A percentile compares a stretch with the other conserved stretches of the same genome.
phyloP scores from a whole-genome alignment of 2,888 invertebrate species.

The Amblyteles armatorius region DNA sequence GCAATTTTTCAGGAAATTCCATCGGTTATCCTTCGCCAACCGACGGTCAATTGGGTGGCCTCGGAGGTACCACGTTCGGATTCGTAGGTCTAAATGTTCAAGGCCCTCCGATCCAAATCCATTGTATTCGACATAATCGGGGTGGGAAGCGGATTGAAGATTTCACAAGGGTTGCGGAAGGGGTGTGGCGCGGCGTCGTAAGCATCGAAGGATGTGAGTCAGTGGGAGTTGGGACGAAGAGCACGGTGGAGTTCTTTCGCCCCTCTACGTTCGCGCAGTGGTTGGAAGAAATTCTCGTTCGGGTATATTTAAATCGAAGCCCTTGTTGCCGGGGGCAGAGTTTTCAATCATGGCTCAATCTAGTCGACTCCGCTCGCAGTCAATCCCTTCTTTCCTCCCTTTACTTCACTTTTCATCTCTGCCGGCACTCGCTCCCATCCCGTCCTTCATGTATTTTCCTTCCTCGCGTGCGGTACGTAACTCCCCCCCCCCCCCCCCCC shows the following conservation, averaged over 20 bases:
- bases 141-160: constrained; percentile 30
- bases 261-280: constrained; percentile 57
- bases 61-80: background rate
- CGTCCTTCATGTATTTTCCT: constrained; percentile 34
- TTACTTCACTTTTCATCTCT: constrained; percentile 68
- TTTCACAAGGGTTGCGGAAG: constrained; percentile 5
- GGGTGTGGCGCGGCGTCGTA: constrained; percentile 28
- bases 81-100: background rate
- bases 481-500: background rate
- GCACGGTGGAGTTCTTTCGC: constrained; percentile 36
- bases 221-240: constrained; percentile 19
- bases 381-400: constrained; percentile 72
- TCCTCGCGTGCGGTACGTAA: constrained; percentile 74
- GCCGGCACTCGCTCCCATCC: constrained; percentile 78
- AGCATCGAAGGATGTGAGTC: constrained; percentile 27
- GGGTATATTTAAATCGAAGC: constrained; percentile 80
- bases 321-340: constrained; percentile 78
- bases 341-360: constrained; percentile 84
- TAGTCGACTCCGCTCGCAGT: constrained; percentile 75
- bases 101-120: background rate
- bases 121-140: constrained; percentile 49
- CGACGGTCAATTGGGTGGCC: background rate
- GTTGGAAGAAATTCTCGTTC: constrained; percentile 61
- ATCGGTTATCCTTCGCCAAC: constrained; percentile 44
- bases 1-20: constrained; percentile 31